These are phyloP conservation scores for Barypeithes pellucidus DNA, from an alignment of 2,888 invertebrate species.

Conservation along the genomic window DNA sequence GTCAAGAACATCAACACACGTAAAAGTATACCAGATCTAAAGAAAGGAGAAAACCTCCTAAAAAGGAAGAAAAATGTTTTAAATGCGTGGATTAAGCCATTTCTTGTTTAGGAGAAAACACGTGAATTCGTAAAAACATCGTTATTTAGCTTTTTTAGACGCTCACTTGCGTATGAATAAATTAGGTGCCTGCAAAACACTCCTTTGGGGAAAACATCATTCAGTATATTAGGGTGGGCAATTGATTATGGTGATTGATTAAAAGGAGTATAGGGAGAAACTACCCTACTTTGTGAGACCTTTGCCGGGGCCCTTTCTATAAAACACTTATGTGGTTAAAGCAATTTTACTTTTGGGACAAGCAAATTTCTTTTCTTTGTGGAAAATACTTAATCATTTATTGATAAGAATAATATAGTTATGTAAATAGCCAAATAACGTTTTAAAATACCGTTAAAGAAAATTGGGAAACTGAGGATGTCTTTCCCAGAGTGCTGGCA, in stretches of 20 bases:
- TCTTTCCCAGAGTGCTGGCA: not conserved
- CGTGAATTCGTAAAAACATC: constrained; percentile 41
- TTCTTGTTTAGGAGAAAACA: constrained; percentile 29
- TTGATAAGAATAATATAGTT: constrained; percentile 4
- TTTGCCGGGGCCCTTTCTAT: constrained; percentile 14
- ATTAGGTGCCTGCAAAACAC: constrained; percentile 30
- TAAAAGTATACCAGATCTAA: not conserved
- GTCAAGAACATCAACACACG: constrained; percentile 22
- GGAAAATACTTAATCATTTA: not conserved
- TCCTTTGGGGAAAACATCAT: constrained; percentile 41
- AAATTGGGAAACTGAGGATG: not conserved
- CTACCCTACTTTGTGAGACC: constrained; percentile 24
- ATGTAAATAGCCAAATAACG: not conserved
- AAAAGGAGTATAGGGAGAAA: constrained; percentile 33
- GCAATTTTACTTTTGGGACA: constrained; percentile 28
- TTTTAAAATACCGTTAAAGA: constrained; percentile 7
- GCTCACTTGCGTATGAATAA: constrained; percentile 47
- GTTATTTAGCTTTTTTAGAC: constrained; percentile 47
- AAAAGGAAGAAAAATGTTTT: constrained; percentile 20
- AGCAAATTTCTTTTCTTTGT: constrained; percentile 8
- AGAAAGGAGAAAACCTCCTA: constrained; percentile 32
- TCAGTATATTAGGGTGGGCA: constrained; percentile 44
- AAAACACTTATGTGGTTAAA: constrained; percentile 34
- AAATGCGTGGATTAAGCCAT: constrained; percentile 38
- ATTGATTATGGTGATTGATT: constrained; percentile 52